These are phyloP conservation scores for Poicephalus gulielmi DNA, from an alignment of 2,113 vertebrate species.

Conservation along the genomic window DNA sequence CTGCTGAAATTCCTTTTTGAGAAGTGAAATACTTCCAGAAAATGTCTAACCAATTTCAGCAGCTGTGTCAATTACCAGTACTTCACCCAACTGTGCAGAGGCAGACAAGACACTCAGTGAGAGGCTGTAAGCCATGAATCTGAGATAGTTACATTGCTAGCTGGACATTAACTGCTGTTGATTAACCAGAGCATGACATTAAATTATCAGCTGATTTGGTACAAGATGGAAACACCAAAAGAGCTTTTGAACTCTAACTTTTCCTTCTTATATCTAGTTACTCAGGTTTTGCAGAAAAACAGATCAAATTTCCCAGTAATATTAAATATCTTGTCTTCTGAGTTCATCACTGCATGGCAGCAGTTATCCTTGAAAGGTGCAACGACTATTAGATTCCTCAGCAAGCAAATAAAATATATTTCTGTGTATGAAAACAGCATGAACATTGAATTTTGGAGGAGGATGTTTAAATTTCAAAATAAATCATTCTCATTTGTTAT, in stretches of 20 bases:
- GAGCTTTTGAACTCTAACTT: background rate
- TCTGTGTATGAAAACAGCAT: background rate
- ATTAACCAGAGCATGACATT: conserved; percentile 2
- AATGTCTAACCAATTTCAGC: background rate
- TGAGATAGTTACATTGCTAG: background rate
- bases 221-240: background rate
- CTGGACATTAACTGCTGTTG: background rate
- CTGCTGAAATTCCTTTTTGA: background rate
- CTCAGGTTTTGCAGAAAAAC: background rate
- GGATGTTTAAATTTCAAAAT: conserved; percentile 14
- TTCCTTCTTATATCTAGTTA: background rate
- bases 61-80: background rate
- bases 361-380: background rate
- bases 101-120: background rate
- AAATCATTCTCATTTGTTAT: conserved; percentile 58
- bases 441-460: background rate
- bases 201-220: background rate
- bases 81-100: no score
- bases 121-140: background rate
- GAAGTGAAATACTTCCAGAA: background rate
- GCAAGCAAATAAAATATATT: conserved; percentile 1
- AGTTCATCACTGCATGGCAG: background rate
- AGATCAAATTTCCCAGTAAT: background rate
- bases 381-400: background rate
- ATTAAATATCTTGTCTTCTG: background rate